A percentile compares a stretch with the other conserved stretches of the same genome.
Evolutionary conservation across 2,113 vertebrate genomes (phyloP).

Genomic region (Colius striatus): DNA sequence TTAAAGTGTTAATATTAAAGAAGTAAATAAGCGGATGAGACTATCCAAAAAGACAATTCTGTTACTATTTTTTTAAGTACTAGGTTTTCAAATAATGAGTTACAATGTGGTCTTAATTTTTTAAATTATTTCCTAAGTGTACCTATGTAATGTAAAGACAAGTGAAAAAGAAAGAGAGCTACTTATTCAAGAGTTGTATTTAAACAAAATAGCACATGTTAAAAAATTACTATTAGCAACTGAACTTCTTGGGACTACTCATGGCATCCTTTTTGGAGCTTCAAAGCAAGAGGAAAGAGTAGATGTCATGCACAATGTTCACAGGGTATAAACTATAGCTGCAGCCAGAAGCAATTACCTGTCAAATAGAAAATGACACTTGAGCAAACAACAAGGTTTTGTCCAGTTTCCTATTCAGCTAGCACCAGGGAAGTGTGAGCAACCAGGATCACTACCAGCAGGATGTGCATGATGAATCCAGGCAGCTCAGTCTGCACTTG

Average conservation of each 20-base stretch:
- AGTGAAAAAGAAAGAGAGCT: not conserved
- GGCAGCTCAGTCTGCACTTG: not conserved
- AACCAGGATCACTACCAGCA: not conserved
- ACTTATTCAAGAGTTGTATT: not conserved
- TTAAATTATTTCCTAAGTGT: not conserved
- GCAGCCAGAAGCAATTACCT: not conserved
- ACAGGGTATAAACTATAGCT: not conserved
- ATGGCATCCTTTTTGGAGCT: not conserved
- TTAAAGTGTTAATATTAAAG: no score
- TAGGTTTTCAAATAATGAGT: not conserved
- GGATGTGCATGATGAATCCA: not conserved
- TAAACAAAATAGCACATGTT: not conserved
- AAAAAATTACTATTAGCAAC: not conserved
- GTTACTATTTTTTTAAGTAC: not conserved
- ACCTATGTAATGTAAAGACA: not conserved
- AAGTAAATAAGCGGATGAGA: not conserved
- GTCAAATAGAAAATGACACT: not conserved
- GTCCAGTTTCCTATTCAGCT: not conserved
- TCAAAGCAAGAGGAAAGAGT: not conserved
- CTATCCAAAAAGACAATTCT: not conserved
- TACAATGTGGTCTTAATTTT: not conserved
- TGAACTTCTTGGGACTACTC: not conserved
- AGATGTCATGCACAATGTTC: not conserved
- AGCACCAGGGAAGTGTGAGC: not conserved
- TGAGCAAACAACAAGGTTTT: not conserved